Percentiles rank a stretch among this genome's conserved stretches.
phyloP scores from a whole-genome alignment of 2,888 invertebrate genomes.

The Himalopsyche anomala region DNA sequence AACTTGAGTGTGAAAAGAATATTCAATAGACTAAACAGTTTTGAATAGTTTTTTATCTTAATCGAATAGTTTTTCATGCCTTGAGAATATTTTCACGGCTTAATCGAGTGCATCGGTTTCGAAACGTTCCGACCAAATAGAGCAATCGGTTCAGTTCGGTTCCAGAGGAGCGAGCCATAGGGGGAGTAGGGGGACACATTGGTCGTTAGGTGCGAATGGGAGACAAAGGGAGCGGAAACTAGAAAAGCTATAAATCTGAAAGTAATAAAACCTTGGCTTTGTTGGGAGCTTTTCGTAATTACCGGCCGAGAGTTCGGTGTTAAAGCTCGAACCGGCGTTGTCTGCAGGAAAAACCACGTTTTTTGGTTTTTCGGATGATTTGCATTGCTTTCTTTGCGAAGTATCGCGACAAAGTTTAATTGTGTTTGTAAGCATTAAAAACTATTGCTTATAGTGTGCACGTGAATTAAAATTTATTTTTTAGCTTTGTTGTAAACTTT shows the following conservation, averaged over 20 bases:
- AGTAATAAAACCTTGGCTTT: conserved; percentile 66
- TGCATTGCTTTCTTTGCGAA: conserved; percentile 34
- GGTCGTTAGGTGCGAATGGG: conserved; percentile 62
- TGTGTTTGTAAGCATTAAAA: neutral
- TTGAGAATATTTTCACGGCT: conserved; percentile 16
- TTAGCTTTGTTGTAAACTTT: neutral
- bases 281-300: conserved; percentile 65
- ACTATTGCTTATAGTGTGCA: neutral
- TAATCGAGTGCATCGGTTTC: conserved; percentile 61
- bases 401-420: conserved; percentile 27
- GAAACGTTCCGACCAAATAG: conserved; percentile 59
- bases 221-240: conserved; percentile 63
- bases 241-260: conserved; percentile 65
- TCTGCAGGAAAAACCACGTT: conserved; percentile 45
- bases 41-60: neutral
- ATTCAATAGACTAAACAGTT: neutral
- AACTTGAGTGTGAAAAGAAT: neutral
- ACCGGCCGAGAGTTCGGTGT: conserved; percentile 64
- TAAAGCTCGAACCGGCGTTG: conserved; percentile 57
- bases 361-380: conserved; percentile 40
- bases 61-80: neutral
- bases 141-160: conserved; percentile 57
- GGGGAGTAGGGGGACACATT: conserved; percentile 37
- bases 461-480: neutral
- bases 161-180: neutral